Evolutionary conservation across 2,113 vertebrate species (phyloP).

Genomic region (Hepsetus odoe): DNA sequence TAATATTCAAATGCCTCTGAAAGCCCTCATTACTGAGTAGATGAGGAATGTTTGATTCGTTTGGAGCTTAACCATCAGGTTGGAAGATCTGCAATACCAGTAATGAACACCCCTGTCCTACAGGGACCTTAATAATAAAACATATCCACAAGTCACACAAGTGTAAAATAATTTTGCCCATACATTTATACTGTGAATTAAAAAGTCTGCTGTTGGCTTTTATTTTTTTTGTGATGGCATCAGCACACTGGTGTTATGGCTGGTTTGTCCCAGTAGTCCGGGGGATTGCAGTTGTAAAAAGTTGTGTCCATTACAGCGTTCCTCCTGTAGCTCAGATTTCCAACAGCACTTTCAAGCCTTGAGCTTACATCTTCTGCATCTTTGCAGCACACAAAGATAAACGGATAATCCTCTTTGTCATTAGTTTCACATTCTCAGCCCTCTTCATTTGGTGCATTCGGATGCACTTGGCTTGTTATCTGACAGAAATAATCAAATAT

Average conservation of each 20-base stretch:
- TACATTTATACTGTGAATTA: constrained; percentile 18
- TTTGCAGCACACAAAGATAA: constrained; percentile 47
- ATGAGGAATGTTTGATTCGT: too few relatives aligned
- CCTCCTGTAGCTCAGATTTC: not conserved
- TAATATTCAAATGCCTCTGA: too few relatives aligned
- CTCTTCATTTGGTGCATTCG: constrained; percentile 35
- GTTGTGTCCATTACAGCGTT: not conserved
- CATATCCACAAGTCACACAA: too few relatives aligned
- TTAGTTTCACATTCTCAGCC: constrained; percentile 26
- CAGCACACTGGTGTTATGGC: not conserved
- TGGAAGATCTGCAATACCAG: too few relatives aligned
- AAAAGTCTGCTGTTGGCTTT: not conserved
- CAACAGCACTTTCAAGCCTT: not conserved
- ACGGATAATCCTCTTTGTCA: constrained; percentile 45
- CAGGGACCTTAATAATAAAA: too few relatives aligned
- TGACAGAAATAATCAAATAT: constrained; percentile 55
- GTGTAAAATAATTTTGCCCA: constrained; percentile 8
- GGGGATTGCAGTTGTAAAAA: not conserved
- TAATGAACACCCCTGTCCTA: too few relatives aligned
- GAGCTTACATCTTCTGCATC: not conserved
- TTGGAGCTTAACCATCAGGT: too few relatives aligned
- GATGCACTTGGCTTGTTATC: constrained; percentile 57
- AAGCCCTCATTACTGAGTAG: too few relatives aligned
- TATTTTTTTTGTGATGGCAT: not conserved
- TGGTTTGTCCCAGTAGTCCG: not conserved